These are phyloP conservation scores for Euzetes globulus DNA, from an alignment of 2,888 invertebrate genomes.

Conservation along the genomic window DNA sequence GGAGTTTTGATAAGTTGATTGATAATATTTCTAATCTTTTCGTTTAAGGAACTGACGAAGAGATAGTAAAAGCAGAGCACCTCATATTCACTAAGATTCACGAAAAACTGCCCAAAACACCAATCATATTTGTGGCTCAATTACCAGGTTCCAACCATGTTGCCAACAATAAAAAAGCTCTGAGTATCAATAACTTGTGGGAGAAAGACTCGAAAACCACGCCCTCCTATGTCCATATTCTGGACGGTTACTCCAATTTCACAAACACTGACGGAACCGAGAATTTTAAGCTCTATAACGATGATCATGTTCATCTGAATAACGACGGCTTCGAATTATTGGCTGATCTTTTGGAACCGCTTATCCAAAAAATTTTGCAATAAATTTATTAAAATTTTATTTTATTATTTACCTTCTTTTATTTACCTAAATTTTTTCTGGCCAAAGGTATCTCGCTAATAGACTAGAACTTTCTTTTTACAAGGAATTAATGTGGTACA, in stretches of 20 bases:
- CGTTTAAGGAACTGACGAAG: neutral
- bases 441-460: no score
- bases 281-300: neutral
- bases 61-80: neutral
- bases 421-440: no score
- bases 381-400: neutral
- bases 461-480: no score
- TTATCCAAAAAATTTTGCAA: neutral
- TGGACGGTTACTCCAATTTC: neutral
- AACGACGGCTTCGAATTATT: conserved; percentile 25
- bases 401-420: no score
- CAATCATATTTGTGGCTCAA: neutral
- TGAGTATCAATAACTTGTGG: neutral
- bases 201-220: neutral
- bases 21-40: neutral
- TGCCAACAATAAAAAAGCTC: neutral
- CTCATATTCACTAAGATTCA: neutral
- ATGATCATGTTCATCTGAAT: neutral
- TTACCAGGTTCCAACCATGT: neutral
- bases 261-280: neutral
- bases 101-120: neutral
- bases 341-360: conserved; percentile 21
- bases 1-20: neutral
- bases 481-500: no score
- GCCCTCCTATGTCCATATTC: neutral